Base-by-base conservation (phyloP, 1,140 invertebrate species). In the Conopomorpha cramerella region DNA sequence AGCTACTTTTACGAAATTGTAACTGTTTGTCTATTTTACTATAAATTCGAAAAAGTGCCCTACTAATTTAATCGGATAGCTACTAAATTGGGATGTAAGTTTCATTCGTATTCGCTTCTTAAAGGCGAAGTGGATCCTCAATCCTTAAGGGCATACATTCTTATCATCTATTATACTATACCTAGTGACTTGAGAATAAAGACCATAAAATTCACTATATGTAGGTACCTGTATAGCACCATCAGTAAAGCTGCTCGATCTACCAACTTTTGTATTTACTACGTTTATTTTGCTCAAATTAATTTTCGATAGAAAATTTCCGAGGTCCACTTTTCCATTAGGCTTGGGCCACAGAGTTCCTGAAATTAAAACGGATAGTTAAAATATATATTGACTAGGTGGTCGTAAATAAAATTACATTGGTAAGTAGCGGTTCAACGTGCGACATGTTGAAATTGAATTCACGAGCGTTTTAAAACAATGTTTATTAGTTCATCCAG, bases 301-400 rank as follows among this genome's bases (percentile, higher is more conserved):
- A 8, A 90, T 54, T 40, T 83, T 82, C 0, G 80, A 76, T 17
- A 88, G 65, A 19, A 70, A 62, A 25, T 77, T 81, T 3, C 84
- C 83, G 1, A 90, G 41, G 10, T 81, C 76, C 1, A 86, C 54
- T 10, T 78, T 59, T 0, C 85, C 86, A 1, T 84, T 89, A 3
- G 89, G 88, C 44, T 73, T 82, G 1, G 90, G 90, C 88, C 89
- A 91, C 1, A 92, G 51, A 1, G 81, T 74, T 34, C 85, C 86
- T 52, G 51, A 11, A 41, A 68, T 29, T 30, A 12, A 19, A 13
- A 27, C 18, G 30, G 19, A 23, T 23, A 23, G 19, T 6, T 23
- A 23, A 6, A 23, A 23, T 6, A 23, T 23, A 6, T 23, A 6
- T 23, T 6, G 10, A 4, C 19, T 23, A 6, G 4, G 4, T 10